Evolutionary conservation across 2,797 vertebrate genomes (phyloP), one percentile per base, ranked within the genome.

Genomic region (Bufotes viridis): DNA sequence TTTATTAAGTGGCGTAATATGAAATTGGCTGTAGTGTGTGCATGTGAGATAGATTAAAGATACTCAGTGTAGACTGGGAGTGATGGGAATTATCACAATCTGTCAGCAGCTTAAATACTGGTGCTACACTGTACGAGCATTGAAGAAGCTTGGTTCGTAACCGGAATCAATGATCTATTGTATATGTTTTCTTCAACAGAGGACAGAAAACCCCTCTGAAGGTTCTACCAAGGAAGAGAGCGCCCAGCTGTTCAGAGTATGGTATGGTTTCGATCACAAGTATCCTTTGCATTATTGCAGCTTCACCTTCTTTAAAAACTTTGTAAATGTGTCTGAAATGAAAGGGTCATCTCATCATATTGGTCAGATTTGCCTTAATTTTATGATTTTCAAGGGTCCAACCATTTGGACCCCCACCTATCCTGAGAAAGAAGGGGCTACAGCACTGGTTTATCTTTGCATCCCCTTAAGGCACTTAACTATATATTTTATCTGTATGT

Each of bases 201-300:
- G 87, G 78, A 76, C 87, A 57, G 90, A 91, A 88, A 91, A 87
- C 81, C 26, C 85, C 83, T 91, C 91, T 79, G 94, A 92, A 91
- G 94, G 86, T 69, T 90, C 85, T 11, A 93, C 93, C 7, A 94
- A 93, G 91, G 86, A 93, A n/a, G 95, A 95, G 91, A 95, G 93
- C 0, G 94, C 94, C 0, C 94, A 93, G 91, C 94, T 95, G 58
- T 95, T 96, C 93, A 92, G 94, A 85, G 92, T 95, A 76, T 96
- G 95, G 94, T 94, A 96, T 60, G 91, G 93, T 78, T 96, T 96
- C 91, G 96, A 96, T 90, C 94, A 95, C 86, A 96, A 93, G 95
- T 96, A 95, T 95, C 95, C 94, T 96, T 94, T 93, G 80, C 17
- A 0, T 29, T 51, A 4, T 26, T 14, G 42, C 0, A 42, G 42